Base-by-base conservation (phyloP, 2,888 invertebrate species). In the Petrophora chlorosata region DNA sequence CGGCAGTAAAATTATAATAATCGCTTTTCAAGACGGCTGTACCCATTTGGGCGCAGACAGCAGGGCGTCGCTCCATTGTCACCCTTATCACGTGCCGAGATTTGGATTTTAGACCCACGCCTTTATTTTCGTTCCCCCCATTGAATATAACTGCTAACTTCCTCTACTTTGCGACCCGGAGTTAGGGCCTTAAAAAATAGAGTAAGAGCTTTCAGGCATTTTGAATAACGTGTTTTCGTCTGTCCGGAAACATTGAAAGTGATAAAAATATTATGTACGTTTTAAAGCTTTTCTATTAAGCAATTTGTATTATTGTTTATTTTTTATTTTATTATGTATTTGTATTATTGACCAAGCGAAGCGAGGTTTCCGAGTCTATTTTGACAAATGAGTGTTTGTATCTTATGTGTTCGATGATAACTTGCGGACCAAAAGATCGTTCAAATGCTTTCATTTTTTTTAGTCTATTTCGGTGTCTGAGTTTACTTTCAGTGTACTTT, bases 21-120 rank as follows among this genome's bases (percentile, higher is more conserved):
- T 50, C 43, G 33, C 23, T 50, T 49, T 49, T 50, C 29, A 29
- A 43, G 33, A 29, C 40, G 36, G 12, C 39, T 55, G 52, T 58
- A 53, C 53, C 42, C 40, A 34, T 45, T 61, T 43, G 56, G 51
- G 55, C 16, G 12, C 70, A 78, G 76, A 75, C 70, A 68, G 48
- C 45, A 59, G 61, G 74, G 75, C 71, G 73, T 68, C n/a, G n/a
- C 73, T 56, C 67, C 42, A 70, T 79, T 79, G 76, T 77, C 67
- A 74, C 56, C 61, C 72, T 67, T 69, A 71, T 76, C 81, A 78
- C 79, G 77, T 71, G 49, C 60, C 55, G 47, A 73, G 74, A 74
- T 77, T 78, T 61, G 63, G 66, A 17, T 50, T 34, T 47, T 32
- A 55, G 55, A 42, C 47, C 57, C 59, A 44, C 41, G 54, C 54